Percentiles rank a stretch among this genome's conserved stretches.
phyloP scores from a whole-genome alignment of 2,113 vertebrate species.

The Pangasianodon gigas region DNA sequence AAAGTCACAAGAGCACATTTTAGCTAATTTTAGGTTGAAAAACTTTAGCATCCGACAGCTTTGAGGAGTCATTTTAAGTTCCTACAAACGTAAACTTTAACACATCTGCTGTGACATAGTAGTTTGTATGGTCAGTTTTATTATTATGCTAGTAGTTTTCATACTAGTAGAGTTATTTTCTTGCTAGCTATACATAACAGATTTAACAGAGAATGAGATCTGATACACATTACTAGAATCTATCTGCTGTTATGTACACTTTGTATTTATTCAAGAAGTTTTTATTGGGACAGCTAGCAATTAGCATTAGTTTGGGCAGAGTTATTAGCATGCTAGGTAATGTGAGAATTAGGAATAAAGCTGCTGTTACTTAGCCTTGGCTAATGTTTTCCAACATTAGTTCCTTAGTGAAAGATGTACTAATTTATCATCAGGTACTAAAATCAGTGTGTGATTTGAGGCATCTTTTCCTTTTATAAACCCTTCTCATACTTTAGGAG shows the following conservation, averaged over 20 bases:
- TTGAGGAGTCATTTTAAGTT: not conserved
- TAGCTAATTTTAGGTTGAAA: not conserved
- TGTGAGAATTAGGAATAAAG: not conserved
- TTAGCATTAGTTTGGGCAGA: not conserved
- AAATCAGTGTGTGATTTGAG: not conserved
- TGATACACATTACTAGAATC: not conserved
- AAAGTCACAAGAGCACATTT: not conserved
- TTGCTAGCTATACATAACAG: not conserved
- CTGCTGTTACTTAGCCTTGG: not conserved
- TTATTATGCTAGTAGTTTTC: not conserved
- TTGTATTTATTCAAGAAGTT: not conserved
- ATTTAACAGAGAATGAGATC: not conserved
- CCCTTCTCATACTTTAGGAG: not conserved
- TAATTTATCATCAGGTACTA: not conserved
- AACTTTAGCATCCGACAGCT: not conserved
- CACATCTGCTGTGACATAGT: not conserved
- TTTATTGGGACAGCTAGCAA: not conserved
- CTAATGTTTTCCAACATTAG: not conserved
- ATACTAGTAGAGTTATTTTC: not conserved
- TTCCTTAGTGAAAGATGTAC: not conserved
- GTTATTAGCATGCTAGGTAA: not conserved
- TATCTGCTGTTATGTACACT: not conserved
- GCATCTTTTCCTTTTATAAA: not conserved
- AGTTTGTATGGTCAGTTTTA: not conserved
- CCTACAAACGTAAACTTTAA: not conserved